Base-by-base conservation (phyloP, 2,888 invertebrate species). In the Drosophila cracens region DNA sequence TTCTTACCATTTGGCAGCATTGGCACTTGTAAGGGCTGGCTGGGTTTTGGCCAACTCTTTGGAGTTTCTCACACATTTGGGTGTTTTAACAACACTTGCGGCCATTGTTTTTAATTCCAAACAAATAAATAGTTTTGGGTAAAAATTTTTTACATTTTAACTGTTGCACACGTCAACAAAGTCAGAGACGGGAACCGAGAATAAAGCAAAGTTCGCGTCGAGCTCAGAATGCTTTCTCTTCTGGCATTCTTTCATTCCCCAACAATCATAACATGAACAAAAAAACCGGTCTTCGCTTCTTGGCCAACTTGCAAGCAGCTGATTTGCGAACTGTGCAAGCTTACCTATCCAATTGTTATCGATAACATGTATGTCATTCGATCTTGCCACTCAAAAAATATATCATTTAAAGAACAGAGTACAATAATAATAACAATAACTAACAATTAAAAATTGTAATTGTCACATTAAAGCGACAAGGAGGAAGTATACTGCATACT, bases 91-190 rank as follows among this genome's bases (percentile, higher is more conserved):
- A 34, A 84, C 83, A 64, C 84, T 86, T 31, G 84, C 88, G 4
- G 87, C 87, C 84, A 84, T 48, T 33, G 5, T 48, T 62, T 49
- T 11, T 0, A 52, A 11, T 5, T 33, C 7, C 18, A 56, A 11
- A n/a, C 11, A 46, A 48, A 54, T n/a, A 31, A n/a, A 48, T 10
- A 25, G 49, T n/a, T 54, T 27, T 16, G 11, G 11, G 13, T 46
- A 48, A 33, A 31, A 13, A 53, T 38, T 31, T 61, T 59, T 57
- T 38, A 54, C 79, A 76, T 87, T 73, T 76, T 57, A 27, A 2
- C 36, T 59, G 67, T 61, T 87, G 84, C 73, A 89, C 81, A 85
- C 85, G 85, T 85, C 85, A 79, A 89, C 85, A 87, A 63, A 63
- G 77, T 46, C 65, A 69, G 56, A 13, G 53, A n/a, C 27, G 11